Evolutionary conservation across 2,113 vertebrate genomes (phyloP).

Genomic region (Andinoacara biseriatus): DNA sequence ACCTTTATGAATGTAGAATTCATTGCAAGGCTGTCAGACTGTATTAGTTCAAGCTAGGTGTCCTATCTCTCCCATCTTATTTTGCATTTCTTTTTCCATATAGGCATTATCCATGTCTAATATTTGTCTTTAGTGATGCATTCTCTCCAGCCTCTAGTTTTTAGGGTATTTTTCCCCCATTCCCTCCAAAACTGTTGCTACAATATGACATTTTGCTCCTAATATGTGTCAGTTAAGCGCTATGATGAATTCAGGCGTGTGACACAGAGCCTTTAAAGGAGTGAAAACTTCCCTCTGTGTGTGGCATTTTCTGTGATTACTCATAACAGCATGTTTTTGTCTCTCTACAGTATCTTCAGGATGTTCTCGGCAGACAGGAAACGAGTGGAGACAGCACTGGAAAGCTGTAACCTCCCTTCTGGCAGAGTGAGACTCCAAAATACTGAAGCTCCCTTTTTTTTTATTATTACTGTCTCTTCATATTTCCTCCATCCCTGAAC

Average conservation of each 20-base stretch:
- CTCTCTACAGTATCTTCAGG: conserved; percentile 88
- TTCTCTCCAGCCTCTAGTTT: neutral
- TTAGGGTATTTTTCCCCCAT: rapidly evolving
- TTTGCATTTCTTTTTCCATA: conserved; percentile 12
- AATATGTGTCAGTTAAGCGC: conserved; percentile 22
- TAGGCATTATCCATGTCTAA: neutral
- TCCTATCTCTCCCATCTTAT: neutral
- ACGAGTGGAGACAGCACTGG: conserved; percentile 91
- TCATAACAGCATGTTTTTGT: conserved; percentile 42
- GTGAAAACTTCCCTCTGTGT: conserved; percentile 7
- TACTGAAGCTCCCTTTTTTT: neutral
- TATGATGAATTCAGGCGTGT: neutral
- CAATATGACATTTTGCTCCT: neutral
- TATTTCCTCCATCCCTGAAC: conserved; percentile 7
- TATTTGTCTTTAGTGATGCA: neutral
- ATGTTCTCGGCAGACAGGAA: conserved; percentile 96
- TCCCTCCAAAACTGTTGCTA: neutral
- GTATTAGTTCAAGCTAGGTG: neutral
- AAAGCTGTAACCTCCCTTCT: conserved; percentile 93
- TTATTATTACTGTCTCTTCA: neutral
- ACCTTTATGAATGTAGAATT: conserved; percentile 10
- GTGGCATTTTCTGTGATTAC: conserved; percentile 28
- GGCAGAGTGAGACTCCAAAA: conserved; percentile 87
- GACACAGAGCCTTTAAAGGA: conserved; percentile 12
- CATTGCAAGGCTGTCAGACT: neutral